Evolutionary conservation across 2,888 invertebrate genomes (phyloP).

Genomic region (Hypomecis punctinalis): DNA sequence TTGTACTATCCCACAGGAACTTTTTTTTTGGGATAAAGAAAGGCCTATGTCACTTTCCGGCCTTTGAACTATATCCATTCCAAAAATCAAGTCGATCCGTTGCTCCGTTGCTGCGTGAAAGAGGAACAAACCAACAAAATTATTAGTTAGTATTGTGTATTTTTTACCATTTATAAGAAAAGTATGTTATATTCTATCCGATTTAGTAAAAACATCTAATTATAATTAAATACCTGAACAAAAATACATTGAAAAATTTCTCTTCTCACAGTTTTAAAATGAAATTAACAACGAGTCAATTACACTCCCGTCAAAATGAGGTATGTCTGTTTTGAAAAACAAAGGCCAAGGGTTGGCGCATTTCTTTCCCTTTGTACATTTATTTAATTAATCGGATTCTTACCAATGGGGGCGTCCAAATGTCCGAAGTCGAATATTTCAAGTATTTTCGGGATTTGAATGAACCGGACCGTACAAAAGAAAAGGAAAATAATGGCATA

Average conservation of each 20-base stretch:
- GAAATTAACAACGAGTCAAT: slow-evolving; percentile 79
- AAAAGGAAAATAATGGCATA: slow-evolving; percentile 19
- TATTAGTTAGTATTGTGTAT: no score
- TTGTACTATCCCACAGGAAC: no score
- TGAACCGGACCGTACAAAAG: slow-evolving; percentile 16
- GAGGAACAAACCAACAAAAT: no score
- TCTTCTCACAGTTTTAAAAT: slow-evolving; percentile 61
- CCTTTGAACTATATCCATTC: no score
- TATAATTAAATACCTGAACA: no score
- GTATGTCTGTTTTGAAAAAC: slow-evolving; percentile 77
- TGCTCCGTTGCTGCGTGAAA: no score
- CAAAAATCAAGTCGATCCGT: no score
- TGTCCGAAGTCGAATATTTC: slow-evolving; percentile 58
- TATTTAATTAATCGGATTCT: slow-evolving; percentile 84
- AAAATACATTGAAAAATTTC: slow-evolving; percentile 34
- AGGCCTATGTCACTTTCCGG: no score
- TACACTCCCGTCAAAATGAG: slow-evolving; percentile 73
- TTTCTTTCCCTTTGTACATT: slow-evolving; percentile 80
- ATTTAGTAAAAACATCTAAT: no score
- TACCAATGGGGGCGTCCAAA: slow-evolving; percentile 79
- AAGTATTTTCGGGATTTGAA: slow-evolving; percentile 25
- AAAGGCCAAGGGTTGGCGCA: slow-evolving; percentile 76
- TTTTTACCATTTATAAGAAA: no score
- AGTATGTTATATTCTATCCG: no score
- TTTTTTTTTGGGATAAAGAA: no score